phyloP scores from a whole-genome alignment of 2,797 vertebrate species.

The Microctenopoma steveboyesi region DNA sequence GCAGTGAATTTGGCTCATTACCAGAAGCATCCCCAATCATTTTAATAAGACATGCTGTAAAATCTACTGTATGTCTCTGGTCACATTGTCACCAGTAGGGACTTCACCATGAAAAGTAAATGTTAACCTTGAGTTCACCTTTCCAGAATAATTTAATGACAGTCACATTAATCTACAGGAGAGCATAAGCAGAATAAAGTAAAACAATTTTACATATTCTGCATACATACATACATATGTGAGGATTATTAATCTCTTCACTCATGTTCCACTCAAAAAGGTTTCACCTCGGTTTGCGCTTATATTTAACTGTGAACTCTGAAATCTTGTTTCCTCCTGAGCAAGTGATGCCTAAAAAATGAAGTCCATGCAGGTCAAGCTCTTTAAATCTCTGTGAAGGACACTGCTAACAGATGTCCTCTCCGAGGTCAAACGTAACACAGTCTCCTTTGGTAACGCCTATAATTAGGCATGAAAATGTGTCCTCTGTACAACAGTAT shows the following conservation, averaged over 20 bases:
- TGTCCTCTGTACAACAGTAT: constrained; percentile 34
- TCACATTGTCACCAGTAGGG: constrained; percentile 14
- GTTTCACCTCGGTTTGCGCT: constrained; percentile 10
- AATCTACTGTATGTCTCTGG: constrained; percentile 18
- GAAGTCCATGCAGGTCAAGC: constrained; percentile 33
- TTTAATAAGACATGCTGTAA: constrained; percentile 30
- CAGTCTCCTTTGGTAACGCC: constrained; percentile 29
- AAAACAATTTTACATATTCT: constrained; percentile 10
- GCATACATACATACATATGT: constrained; percentile 6
- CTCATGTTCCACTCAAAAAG: constrained; percentile 2
- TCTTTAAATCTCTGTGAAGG: constrained; percentile 38
- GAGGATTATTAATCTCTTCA: constrained; percentile 11
- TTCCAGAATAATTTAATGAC: constrained; percentile 23
- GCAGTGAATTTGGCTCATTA: constrained; percentile 44
- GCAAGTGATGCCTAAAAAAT: constrained; percentile 32
- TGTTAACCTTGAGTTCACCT: constrained; percentile 34
- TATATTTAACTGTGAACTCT: constrained; percentile 9
- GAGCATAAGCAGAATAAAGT: constrained; percentile 14
- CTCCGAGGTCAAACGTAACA: constrained; percentile 19
- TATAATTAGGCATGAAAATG: constrained; percentile 58
- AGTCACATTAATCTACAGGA: constrained; percentile 21
- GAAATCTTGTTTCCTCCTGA: constrained; percentile 13
- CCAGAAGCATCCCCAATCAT: constrained; percentile 6
- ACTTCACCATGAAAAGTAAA: constrained; percentile 36
- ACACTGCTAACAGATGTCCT: constrained; percentile 29